Evolutionary conservation across 2,888 invertebrate genomes (phyloP).

Genomic region (Rhogogaster chlorosoma): DNA sequence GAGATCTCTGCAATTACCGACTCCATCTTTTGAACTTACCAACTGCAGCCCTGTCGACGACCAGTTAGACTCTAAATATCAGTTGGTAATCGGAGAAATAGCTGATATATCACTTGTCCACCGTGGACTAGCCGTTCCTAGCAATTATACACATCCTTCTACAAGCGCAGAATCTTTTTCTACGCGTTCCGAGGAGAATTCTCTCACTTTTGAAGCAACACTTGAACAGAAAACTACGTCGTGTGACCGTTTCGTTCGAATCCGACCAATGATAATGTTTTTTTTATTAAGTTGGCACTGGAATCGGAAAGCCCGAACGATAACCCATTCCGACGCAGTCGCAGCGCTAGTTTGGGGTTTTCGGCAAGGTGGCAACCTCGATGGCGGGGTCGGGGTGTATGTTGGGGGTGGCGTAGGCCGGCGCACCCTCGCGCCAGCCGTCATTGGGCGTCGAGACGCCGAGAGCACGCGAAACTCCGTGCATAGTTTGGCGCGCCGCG

Average conservation of each 20-base stretch:
- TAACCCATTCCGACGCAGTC: background rate
- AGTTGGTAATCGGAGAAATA: background rate
- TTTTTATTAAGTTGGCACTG: background rate
- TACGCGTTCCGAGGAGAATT: background rate
- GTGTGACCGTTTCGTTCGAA: background rate
- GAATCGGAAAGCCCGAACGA: background rate
- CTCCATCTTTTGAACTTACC: background rate
- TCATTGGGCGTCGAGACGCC: constrained; percentile 74
- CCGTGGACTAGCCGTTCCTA: background rate
- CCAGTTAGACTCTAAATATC: background rate
- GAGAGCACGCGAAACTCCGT: constrained; percentile 63
- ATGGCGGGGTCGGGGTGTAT: background rate
- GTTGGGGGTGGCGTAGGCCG: constrained; percentile 1
- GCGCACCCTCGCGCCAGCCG: constrained; percentile 57
- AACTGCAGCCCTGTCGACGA: background rate
- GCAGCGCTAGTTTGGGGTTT: background rate
- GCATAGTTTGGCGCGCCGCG: constrained; percentile 51
- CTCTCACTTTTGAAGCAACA: background rate
- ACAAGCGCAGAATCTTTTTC: background rate
- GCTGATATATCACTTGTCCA: background rate
- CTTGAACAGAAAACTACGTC: background rate
- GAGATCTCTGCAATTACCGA: background rate
- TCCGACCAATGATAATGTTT: background rate
- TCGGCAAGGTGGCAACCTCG: background rate
- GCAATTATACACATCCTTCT: background rate